phyloP scores from a whole-genome alignment of 2,888 invertebrate species.

The Sinelater perroti region DNA sequence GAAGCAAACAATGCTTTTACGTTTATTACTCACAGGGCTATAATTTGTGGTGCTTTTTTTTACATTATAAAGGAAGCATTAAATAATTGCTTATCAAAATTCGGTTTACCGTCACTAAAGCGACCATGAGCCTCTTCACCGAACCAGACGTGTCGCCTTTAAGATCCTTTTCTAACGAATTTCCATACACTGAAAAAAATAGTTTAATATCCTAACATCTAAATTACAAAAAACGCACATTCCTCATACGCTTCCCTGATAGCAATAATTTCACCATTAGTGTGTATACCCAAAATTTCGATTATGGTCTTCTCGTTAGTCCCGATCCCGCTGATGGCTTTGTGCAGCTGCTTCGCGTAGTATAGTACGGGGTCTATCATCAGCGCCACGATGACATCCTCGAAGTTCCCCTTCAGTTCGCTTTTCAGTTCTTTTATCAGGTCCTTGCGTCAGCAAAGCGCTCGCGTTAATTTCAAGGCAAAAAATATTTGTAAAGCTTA shows the following conservation, averaged over 20 bases:
- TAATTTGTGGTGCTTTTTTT: too few species aligned
- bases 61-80: too few species aligned
- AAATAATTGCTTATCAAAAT: too few species aligned
- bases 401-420: conserved; percentile 88
- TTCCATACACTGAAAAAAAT: conserved; percentile 86
- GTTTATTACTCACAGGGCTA: too few species aligned
- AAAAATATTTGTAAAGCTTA: conserved; percentile 48
- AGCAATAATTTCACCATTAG: conserved; percentile 81
- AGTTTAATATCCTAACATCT: conserved; percentile 28
- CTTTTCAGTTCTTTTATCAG: conserved; percentile 85
- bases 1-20: too few species aligned
- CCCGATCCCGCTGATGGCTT: conserved; percentile 83
- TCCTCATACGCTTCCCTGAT: conserved; percentile 81
- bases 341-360: conserved; percentile 82
- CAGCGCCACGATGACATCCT: conserved; percentile 81
- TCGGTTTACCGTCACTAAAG: conserved; percentile 70
- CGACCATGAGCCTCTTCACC: conserved; percentile 87
- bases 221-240: conserved; percentile 63
- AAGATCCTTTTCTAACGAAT: conserved; percentile 82
- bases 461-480: not conserved
- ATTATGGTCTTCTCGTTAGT: conserved; percentile 84
- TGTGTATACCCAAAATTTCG: conserved; percentile 86
- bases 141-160: conserved; percentile 90
- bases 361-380: conserved; percentile 85
- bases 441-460: conserved; percentile 62